phyloP scores from a whole-genome alignment of 2,797 vertebrate genomes.

The Mionectes olivaceus region DNA sequence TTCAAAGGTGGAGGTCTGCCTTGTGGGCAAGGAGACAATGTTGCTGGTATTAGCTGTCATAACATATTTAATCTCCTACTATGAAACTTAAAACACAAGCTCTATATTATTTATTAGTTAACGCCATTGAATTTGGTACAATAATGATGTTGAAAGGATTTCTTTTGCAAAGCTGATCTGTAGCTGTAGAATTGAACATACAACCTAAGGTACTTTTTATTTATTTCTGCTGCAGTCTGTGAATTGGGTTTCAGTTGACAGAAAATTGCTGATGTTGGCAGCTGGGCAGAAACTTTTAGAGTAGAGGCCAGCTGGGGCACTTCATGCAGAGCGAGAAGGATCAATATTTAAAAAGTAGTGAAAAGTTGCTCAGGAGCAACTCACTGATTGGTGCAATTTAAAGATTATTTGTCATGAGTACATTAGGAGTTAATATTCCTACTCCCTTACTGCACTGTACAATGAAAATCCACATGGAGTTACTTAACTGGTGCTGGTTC shows the following conservation, averaged over 20 bases:
- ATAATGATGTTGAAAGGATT: neutral
- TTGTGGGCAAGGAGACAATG: neutral
- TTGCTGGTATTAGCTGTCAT: neutral
- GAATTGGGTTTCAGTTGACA: neutral
- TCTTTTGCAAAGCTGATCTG: neutral
- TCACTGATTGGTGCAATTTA: neutral
- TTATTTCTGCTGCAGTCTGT: neutral
- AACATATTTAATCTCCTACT: constrained; percentile 1
- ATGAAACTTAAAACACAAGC: neutral
- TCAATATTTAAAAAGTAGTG: neutral
- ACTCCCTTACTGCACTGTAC: neutral
- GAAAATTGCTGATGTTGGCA: neutral
- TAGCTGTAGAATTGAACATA: neutral
- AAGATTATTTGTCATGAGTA: neutral
- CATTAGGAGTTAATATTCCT: constrained; percentile 22
- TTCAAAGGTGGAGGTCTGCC: neutral
- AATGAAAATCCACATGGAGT: neutral
- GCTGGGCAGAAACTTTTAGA: neutral
- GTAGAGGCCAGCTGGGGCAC: neutral
- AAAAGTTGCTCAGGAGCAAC: neutral
- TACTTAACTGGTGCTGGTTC: constrained; percentile 42
- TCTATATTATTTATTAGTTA: neutral
- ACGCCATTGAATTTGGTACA: neutral
- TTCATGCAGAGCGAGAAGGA: neutral
- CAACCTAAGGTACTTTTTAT: neutral